Evolutionary conservation across 2,113 vertebrate genomes (phyloP).

Genomic region (Burhinus oedicnemus): DNA sequence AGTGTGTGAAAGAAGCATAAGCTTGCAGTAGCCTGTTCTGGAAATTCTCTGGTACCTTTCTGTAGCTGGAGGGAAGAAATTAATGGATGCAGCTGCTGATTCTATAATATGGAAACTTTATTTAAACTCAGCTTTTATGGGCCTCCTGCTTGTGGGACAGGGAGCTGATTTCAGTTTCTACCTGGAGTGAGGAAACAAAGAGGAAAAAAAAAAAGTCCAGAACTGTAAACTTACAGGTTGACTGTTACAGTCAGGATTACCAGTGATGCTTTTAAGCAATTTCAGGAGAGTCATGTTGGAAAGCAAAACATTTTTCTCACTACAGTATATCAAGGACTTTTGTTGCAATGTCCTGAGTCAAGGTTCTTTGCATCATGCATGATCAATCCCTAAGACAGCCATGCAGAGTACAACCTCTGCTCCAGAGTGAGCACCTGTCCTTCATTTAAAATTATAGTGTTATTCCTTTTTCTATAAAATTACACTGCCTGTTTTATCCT

Average conservation of each 20-base stretch:
- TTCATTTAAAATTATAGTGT: neutral
- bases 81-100: neutral
- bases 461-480: neutral
- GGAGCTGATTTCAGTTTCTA: neutral
- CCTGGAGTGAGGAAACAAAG: neutral
- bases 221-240: neutral
- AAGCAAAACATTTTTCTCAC: neutral
- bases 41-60: conserved; percentile 7
- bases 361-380: neutral
- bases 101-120: neutral
- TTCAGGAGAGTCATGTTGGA: neutral
- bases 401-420: neutral
- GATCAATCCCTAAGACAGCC: neutral
- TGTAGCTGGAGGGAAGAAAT: conserved; percentile 22
- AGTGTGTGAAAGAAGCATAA: neutral
- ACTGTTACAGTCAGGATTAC: neutral
- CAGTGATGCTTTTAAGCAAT: neutral
- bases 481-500: neutral
- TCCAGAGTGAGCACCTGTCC: neutral
- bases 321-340: neutral
- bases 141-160: neutral
- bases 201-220: neutral
- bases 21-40: conserved; percentile 23
- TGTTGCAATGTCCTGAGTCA: neutral
- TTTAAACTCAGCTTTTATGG: neutral